phyloP scores from a whole-genome alignment of 2,113 vertebrate genomes.

The Microcebus jonahi region DNA sequence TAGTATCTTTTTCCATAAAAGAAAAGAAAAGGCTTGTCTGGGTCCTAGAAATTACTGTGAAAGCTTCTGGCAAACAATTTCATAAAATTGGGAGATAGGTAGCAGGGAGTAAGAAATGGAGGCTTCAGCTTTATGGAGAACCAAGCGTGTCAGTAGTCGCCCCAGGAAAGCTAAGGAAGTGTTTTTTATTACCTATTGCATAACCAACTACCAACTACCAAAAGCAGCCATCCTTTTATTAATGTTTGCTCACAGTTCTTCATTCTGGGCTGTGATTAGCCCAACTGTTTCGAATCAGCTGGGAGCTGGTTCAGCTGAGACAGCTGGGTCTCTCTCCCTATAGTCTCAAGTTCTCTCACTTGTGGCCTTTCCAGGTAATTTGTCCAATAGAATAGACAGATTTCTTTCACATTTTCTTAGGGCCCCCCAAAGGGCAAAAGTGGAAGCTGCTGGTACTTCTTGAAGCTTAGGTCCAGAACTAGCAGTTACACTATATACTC shows the following conservation, averaged over 20 bases:
- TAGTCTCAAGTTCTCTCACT: not conserved
- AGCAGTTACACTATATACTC: not conserved
- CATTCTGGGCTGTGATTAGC: not conserved
- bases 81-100: not conserved
- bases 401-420: not conserved
- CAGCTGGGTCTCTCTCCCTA: not conserved
- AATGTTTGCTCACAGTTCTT: not conserved
- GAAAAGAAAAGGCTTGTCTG: not conserved
- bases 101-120: not conserved
- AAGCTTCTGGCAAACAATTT: not conserved
- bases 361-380: not conserved
- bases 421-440: not conserved
- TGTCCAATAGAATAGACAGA: not conserved
- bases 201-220: not conserved
- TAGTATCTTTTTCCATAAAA: not conserved
- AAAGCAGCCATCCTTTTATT: constrained; percentile 10
- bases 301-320: not conserved
- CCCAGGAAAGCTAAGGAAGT: not conserved
- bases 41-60: not conserved
- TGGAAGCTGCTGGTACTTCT: not conserved
- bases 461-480: not conserved
- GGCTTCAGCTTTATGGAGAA: not conserved
- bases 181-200: not conserved
- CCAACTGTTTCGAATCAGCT: not conserved
- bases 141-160: not conserved